Conservation (phyloP, 2,797 vertebrate genomes). For the Ficedula albicollis region DNA sequence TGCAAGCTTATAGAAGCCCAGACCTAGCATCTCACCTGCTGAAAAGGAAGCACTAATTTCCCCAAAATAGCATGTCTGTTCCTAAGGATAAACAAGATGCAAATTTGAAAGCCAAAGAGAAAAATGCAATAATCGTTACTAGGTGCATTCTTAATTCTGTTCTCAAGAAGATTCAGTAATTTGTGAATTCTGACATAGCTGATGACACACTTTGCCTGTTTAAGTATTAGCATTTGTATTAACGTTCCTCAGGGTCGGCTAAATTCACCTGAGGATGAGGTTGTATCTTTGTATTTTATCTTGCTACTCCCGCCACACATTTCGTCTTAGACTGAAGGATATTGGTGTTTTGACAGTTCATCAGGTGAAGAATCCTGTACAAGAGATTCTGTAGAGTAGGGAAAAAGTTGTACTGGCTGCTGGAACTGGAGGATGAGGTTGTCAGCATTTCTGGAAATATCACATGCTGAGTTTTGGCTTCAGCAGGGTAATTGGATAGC, state of each 20-base stretch:
- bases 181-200: not conserved
- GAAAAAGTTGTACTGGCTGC: not conserved
- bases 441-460: not conserved
- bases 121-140: not conserved
- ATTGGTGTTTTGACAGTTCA: not conserved
- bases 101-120: slow-evolving; percentile 34
- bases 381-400: not conserved
- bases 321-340: not conserved
- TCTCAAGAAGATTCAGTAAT: not conserved
- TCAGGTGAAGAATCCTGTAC: not conserved
- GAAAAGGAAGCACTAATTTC: not conserved
- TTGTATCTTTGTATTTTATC: not conserved
- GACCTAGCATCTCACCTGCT: not conserved
- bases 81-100: not conserved
- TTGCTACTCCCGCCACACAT: not conserved
- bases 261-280: not conserved
- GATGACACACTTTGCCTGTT: not conserved
- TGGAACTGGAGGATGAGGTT: not conserved
- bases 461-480: not conserved
- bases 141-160: not conserved
- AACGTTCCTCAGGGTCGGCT: not conserved
- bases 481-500: not conserved
- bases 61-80: not conserved
- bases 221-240: not conserved
- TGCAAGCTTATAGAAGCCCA: not conserved